These are phyloP conservation scores for Botia almorhae DNA, from an alignment of 2,797 vertebrate genomes.

Conservation along the genomic window DNA sequence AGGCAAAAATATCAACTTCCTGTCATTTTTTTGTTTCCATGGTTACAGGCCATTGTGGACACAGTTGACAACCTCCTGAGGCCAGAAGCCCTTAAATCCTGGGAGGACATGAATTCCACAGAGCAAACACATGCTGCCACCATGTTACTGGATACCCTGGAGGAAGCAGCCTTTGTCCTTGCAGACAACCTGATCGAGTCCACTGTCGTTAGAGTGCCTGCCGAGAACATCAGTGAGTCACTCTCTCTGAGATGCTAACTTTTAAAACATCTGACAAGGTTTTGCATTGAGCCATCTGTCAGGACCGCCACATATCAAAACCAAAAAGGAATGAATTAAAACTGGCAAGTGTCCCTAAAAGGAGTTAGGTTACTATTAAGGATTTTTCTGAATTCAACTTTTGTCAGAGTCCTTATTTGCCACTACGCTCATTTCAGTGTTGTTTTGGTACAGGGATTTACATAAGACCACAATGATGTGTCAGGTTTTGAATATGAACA, in stretches of 20 bases:
- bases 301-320: neutral
- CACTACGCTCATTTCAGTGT: neutral
- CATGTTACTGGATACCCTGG: constrained; percentile 95
- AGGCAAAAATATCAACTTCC: constrained; percentile 56
- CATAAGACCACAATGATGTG: neutral
- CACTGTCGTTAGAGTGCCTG: constrained; percentile 93
- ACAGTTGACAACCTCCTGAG: constrained; percentile 98
- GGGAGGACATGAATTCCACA: constrained; percentile 98
- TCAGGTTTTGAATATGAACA: neutral
- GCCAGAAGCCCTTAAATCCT: constrained; percentile 94
- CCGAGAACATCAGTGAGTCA: constrained; percentile 95
- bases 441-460: neutral
- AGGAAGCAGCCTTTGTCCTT: constrained; percentile 97
- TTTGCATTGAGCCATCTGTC: constrained; percentile 9
- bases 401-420: neutral
- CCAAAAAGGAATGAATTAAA: neutral
- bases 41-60: constrained; percentile 96
- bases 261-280: neutral
- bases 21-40: constrained; percentile 80
- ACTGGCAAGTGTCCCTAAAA: neutral
- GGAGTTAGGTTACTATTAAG: neutral
- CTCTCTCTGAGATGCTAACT: constrained; percentile 7
- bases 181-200: constrained; percentile 98
- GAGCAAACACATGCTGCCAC: constrained; percentile 96
- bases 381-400: neutral